phyloP scores from a whole-genome alignment of 1,140 invertebrate genomes.

The Drosophila lowei region DNA sequence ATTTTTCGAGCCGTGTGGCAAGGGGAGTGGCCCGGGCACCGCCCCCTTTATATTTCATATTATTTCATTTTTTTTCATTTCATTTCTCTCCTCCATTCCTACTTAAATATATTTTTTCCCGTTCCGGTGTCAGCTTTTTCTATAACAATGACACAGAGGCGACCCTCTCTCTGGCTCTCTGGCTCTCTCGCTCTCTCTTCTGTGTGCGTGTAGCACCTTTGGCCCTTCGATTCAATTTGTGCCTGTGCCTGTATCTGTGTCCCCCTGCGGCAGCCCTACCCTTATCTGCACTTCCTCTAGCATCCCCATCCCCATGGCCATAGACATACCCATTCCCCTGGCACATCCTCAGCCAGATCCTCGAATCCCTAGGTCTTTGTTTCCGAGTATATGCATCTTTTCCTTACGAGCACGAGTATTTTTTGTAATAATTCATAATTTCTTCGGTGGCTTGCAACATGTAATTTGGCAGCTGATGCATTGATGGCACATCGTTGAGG shows the following conservation, averaged over 20 bases:
- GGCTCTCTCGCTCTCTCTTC: background rate
- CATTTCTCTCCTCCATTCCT: background rate
- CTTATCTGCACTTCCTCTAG: slow-evolving; percentile 19
- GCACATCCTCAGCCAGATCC: slow-evolving; percentile 28
- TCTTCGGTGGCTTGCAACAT: slow-evolving; percentile 47
- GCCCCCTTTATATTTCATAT: slow-evolving; percentile 51
- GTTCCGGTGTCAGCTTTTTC: slow-evolving; percentile 77
- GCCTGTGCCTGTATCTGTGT: background rate
- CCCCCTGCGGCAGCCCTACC: slow-evolving; percentile 9
- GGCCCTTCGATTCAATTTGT: slow-evolving; percentile 1
- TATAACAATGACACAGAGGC: slow-evolving; percentile 57
- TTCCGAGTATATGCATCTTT: slow-evolving; percentile 14
- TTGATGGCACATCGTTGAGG: slow-evolving; percentile 40
- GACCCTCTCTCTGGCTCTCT: slow-evolving; percentile 17
- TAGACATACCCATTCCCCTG: background rate
- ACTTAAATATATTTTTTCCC: slow-evolving; percentile 29
- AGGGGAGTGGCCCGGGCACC: slow-evolving; percentile 57
- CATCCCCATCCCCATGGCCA: background rate
- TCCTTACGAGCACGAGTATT: background rate
- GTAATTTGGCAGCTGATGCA: slow-evolving; percentile 70
- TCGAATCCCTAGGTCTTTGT: slow-evolving; percentile 22
- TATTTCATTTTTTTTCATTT: slow-evolving; percentile 3
- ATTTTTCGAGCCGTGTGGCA: slow-evolving; percentile 63
- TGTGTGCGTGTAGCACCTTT: slow-evolving; percentile 13
- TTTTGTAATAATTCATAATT: slow-evolving; percentile 52